Conservation (phyloP, 2,797 vertebrate species). For the Zalophus californianus region DNA sequence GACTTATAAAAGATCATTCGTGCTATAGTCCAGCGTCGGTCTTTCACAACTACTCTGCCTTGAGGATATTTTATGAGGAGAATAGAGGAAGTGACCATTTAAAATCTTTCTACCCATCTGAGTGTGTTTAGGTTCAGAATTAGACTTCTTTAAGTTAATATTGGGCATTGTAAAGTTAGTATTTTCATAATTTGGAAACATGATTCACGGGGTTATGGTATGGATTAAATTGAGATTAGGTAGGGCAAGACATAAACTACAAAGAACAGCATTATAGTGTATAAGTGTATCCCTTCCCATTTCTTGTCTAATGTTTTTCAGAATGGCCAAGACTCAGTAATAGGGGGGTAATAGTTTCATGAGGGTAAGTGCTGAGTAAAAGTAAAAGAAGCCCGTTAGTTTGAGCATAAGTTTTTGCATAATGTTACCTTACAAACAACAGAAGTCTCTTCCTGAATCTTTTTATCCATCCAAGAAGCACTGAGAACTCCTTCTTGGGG, state of each 20-base stretch:
- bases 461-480: not conserved
- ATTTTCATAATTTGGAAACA: not conserved
- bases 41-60: not conserved
- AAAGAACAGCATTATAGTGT: not conserved
- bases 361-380: not conserved
- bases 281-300: not conserved
- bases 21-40: not conserved
- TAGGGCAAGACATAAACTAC: not conserved
- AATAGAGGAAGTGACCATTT: not conserved
- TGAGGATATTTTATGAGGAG: not conserved
- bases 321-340: not conserved
- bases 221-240: not conserved
- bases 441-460: not conserved
- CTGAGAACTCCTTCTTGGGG: not conserved
- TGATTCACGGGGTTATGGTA: not conserved
- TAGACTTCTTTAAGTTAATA: not conserved
- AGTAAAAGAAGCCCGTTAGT: not conserved
- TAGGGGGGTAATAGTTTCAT: no score
- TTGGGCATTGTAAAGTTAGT: not conserved
- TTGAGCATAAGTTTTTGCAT: not conserved
- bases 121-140: not conserved
- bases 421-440: not conserved
- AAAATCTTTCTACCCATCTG: not conserved
- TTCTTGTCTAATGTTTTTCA: not conserved
- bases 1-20: not conserved